Evolutionary conservation across 2,888 invertebrate genomes (phyloP), one percentile per base, ranked within the genome.

Genomic region (Pandemis heparana): DNA sequence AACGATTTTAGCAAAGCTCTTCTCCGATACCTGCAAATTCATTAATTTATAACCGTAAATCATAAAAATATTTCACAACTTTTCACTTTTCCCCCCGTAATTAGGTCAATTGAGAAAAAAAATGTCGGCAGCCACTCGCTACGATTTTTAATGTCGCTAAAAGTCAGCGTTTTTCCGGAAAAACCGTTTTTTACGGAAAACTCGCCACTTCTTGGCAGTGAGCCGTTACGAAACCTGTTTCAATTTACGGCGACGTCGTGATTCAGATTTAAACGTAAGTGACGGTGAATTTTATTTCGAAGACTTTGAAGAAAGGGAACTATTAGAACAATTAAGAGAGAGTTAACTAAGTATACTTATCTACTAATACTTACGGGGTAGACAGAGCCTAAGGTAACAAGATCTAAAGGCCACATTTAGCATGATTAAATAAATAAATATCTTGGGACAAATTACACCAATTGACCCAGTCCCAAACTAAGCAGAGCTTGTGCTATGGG

Each of bases 101-200:
- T 83, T 84, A 79, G 84, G 84, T 83, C 83, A 83, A 84, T 82
- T 81, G 83, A 77, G 74, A 75, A 77, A 83, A 59, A 83, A 82
- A 80, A 79, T 77, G 74, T 75, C 70, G 77, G 75, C 78, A 74
- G 75, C 65, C 71, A 61, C 69, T 71, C 46, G 67, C 60, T 56
- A 65, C 41, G 64, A 60, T 74, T 72, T 67, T 74, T 70, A 74
- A 74, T 70, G 74, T 74, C 64, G 74, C 64, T 70, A 61, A 74
- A 73, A 73, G 56, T 72, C 56, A 72, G 72, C 62, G n/a, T 64
- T 81, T 77, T 79, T 68, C 61, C 10, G 62, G 41, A 43, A 66
- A 68, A n/a, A 39, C 63, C 16, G 64, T 39, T 67, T 69, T 73
- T 64, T 59, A 41, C 69, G 69, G 68, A 23, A 74, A 70, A 69